Conservation (phyloP, 2,797 vertebrate genomes). For the Labeo calbasu region DNA sequence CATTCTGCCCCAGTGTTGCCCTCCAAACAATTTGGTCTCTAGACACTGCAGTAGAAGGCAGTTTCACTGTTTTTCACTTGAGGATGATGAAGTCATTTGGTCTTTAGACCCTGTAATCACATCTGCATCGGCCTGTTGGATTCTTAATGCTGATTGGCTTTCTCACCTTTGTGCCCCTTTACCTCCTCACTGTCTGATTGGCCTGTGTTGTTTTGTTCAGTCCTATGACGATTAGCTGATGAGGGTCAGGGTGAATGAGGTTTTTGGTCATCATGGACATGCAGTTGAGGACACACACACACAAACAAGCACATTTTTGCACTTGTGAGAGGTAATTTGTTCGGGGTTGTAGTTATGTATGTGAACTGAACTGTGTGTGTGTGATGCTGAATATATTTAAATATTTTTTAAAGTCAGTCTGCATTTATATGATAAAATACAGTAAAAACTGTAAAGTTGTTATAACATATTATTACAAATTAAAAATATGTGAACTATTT, state of each 20-base stretch:
- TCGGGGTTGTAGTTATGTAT: not conserved
- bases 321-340: not conserved
- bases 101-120: constrained; percentile 39
- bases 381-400: not conserved
- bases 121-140: constrained; percentile 30
- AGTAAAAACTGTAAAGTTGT: not conserved
- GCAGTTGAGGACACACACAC: not conserved
- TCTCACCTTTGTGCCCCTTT: not conserved
- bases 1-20: not conserved
- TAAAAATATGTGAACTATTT: not conserved
- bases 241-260: not conserved
- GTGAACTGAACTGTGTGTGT: not conserved
- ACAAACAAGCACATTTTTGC: not conserved
- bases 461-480: not conserved
- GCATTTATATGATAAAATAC: not conserved
- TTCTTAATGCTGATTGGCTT: constrained; percentile 31
- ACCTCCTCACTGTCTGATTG: constrained; percentile 16
- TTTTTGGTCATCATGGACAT: not conserved
- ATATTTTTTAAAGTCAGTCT: not conserved
- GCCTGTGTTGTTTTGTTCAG: not conserved
- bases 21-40: not conserved
- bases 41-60: not conserved
- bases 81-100: constrained; percentile 8
- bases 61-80: not conserved
- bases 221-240: not conserved